A percentile compares a stretch with the other conserved stretches of the same genome.
phyloP scores from a whole-genome alignment of 1,140 invertebrate species.

The Armadillidium nasatum region DNA sequence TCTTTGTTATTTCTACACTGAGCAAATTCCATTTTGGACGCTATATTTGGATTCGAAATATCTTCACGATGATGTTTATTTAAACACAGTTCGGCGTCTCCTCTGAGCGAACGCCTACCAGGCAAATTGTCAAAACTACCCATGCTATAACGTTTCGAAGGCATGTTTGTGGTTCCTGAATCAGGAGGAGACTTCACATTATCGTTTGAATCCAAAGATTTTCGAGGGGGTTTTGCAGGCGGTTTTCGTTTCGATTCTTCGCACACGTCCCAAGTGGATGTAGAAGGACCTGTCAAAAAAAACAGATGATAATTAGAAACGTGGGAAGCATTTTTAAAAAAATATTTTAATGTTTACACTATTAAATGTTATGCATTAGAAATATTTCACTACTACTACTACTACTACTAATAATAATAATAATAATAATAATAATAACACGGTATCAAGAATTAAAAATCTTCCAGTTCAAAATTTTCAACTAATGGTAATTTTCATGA shows the following conservation, averaged over 20 bases:
- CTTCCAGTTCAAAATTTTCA: no score
- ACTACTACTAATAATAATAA: no score
- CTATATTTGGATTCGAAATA: no score
- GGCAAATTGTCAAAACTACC: constrained; percentile 24
- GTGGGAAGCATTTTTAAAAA: no score
- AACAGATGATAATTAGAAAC: no score
- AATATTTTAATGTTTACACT: no score
- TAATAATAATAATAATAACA: no score
- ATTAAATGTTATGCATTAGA: no score
- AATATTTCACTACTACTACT: no score
- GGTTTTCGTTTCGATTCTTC: constrained; percentile 7
- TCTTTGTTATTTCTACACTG: constrained; percentile 26
- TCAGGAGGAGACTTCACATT: constrained; percentile 30
- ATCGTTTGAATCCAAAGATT: constrained; percentile 30
- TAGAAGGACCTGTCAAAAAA: constrained; percentile 24
- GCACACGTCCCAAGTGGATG: constrained; percentile 28
- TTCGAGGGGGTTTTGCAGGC: constrained; percentile 5
- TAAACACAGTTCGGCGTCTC: constrained; percentile 3
- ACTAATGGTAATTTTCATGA: no score
- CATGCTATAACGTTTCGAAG: constrained; percentile 30
- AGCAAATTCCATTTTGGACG: not conserved
- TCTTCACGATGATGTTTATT: not conserved
- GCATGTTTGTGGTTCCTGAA: constrained; percentile 9
- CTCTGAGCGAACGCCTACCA: not conserved
- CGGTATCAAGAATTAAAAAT: no score